Conservation (phyloP, 1,140 invertebrate species). For the Lanistes nyassanus region DNA sequence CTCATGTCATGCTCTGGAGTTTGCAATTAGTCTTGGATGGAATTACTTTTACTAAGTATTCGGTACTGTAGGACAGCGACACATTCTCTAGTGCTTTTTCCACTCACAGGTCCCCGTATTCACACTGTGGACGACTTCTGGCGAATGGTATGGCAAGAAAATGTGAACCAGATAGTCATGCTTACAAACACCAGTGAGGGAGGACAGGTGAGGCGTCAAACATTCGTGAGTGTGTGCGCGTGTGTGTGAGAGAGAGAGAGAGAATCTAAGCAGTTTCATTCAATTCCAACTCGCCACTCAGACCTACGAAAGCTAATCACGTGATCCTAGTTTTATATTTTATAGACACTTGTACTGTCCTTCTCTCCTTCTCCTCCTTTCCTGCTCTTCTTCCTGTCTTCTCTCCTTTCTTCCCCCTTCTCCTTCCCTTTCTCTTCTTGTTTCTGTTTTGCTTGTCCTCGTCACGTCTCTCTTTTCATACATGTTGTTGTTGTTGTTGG, state of each 20-base stretch:
- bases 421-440: not conserved
- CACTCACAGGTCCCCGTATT: slow-evolving; percentile 27
- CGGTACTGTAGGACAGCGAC: not conserved
- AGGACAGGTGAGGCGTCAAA: slow-evolving; percentile 43
- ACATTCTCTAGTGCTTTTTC: not conserved
- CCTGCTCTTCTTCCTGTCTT: not conserved
- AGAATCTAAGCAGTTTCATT: too few species aligned
- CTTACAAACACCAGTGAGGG: slow-evolving; percentile 45
- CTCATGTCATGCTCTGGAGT: too few species aligned
- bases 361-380: not conserved
- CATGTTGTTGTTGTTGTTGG: too few species aligned
- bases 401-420: not conserved
- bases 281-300: too few species aligned
- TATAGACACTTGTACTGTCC: not conserved
- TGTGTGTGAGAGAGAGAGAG: too few species aligned
- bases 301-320: too few species aligned
- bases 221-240: too few species aligned
- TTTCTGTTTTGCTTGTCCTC: not conserved
- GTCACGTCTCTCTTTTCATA: not conserved
- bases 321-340: not conserved
- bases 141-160: slow-evolving; percentile 49
- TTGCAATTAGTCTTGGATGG: too few species aligned
- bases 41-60: too few species aligned
- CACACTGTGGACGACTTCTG: slow-evolving; percentile 45
- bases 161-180: slow-evolving; percentile 42